phyloP scores from a whole-genome alignment of 2,113 vertebrate genomes.

The Meriones unguiculatus region DNA sequence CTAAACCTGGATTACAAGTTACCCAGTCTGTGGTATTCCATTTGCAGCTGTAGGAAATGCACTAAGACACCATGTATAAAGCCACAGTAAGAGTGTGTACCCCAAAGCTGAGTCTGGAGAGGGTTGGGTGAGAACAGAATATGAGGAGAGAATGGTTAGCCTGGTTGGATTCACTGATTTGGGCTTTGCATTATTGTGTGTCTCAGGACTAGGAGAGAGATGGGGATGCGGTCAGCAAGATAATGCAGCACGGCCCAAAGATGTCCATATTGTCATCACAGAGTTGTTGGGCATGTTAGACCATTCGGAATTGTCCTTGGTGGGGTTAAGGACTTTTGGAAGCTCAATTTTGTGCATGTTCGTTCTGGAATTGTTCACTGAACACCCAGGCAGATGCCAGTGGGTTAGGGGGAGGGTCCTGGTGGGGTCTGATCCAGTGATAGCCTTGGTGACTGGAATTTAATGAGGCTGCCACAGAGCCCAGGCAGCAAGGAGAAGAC shows the following conservation, averaged over 20 bases:
- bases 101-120: background rate
- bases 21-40: background rate
- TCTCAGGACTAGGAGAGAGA: background rate
- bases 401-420: background rate
- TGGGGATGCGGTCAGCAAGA: background rate
- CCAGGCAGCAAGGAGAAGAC: too few species aligned
- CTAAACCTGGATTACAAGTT: background rate
- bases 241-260: background rate
- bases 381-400: accelerated
- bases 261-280: background rate
- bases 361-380: too few species aligned
- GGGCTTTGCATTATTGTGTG: background rate
- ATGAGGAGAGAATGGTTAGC: accelerated
- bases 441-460: background rate
- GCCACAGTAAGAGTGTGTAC: background rate
- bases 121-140: too few species aligned
- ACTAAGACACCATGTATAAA: too few species aligned
- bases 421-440: background rate
- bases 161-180: too few species aligned
- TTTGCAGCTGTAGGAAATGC: background rate
- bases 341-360: background rate
- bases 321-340: background rate
- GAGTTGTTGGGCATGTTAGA: background rate
- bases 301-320: background rate
- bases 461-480: background rate